These are phyloP conservation scores for Telmatherina bonti DNA, from an alignment of 2,797 vertebrate genomes.

Conservation along the genomic window DNA sequence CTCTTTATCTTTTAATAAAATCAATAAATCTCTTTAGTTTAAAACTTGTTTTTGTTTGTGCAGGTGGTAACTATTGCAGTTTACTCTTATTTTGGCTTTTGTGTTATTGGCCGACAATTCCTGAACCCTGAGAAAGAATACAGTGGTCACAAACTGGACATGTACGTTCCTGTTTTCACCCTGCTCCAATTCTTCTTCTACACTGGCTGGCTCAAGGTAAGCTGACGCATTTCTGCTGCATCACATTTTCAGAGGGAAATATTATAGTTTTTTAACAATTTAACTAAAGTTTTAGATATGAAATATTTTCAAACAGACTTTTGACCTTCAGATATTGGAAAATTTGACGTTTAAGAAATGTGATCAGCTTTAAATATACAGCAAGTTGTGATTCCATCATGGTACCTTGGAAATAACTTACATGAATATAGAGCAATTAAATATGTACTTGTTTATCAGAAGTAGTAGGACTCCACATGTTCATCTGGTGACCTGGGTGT, in stretches of 20 bases:
- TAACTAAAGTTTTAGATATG: background rate
- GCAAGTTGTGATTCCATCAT: background rate
- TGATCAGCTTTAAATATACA: background rate
- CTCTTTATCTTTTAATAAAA: background rate
- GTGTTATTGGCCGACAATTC: conserved; percentile 89
- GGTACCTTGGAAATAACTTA: background rate
- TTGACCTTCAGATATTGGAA: too few relatives aligned
- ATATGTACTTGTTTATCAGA: background rate
- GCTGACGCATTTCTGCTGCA: background rate
- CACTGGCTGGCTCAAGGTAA: conserved; percentile 91
- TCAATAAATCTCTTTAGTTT: background rate
- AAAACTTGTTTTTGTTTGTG: background rate
- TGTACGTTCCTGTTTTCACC: conserved; percentile 90
- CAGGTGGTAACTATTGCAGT: conserved; percentile 92
- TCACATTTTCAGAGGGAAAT: background rate
- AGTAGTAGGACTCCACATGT: background rate
- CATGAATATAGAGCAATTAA: background rate
- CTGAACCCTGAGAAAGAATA: conserved; percentile 82
- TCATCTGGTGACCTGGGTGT: background rate
- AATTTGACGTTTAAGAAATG: background rate
- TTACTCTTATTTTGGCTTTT: conserved; percentile 91
- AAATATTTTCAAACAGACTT: too few relatives aligned
- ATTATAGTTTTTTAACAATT: background rate
- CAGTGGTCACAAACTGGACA: conserved; percentile 80
- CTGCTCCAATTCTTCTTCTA: conserved; percentile 96